Conservation (phyloP, 1,140 invertebrate genomes). For the Lasaia peninsularis region DNA sequence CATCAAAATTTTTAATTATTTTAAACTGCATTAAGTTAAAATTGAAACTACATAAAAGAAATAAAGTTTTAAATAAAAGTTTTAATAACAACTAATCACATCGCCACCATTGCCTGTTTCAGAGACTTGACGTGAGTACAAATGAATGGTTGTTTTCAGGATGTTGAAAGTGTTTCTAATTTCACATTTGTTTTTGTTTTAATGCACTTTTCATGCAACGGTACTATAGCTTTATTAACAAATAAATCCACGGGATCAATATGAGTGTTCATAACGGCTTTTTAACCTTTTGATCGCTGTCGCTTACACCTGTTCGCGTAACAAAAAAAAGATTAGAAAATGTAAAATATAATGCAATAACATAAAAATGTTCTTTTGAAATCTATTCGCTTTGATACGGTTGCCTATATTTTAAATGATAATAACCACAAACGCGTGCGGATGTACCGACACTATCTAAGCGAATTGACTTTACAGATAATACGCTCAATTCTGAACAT, state of each 20-base stretch:
- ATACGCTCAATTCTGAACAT: no score
- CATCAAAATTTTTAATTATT: neutral
- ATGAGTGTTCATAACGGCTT: conserved; percentile 70
- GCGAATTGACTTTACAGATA: no score
- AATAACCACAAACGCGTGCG: no score
- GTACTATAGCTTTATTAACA: conserved; percentile 4
- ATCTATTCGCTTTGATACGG: no score
- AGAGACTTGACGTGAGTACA: conserved; percentile 75
- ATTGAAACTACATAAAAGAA: neutral
- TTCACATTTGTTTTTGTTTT: conserved; percentile 32
- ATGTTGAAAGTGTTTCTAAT: conserved; percentile 43
- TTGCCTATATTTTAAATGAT: no score
- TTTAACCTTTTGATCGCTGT: neutral
- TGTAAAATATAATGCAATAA: no score
- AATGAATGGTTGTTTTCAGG: conserved; percentile 53
- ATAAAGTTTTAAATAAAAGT: neutral
- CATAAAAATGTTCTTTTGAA: no score
- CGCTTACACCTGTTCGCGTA: neutral
- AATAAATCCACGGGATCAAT: conserved; percentile 17
- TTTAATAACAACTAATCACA: conserved; percentile 48
- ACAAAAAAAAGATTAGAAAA: neutral
- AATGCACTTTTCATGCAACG: conserved; percentile 25
- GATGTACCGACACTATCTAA: no score
- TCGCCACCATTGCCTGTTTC: conserved; percentile 68
- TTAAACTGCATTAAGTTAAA: neutral